phyloP scores from a whole-genome alignment of 2,888 invertebrate genomes.

The Idaea aversata region DNA sequence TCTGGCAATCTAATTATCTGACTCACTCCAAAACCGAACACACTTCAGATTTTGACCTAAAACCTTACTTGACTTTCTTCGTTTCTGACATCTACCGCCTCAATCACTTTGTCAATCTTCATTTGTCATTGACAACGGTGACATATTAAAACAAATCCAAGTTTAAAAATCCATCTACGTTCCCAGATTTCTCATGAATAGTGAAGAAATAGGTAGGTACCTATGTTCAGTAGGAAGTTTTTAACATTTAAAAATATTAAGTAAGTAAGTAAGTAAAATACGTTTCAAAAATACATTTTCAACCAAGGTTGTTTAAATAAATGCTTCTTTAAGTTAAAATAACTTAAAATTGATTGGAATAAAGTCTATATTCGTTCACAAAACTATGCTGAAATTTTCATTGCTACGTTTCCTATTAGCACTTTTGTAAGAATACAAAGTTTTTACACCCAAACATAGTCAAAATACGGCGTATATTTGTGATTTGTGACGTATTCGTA shows the following conservation, averaged over 20 bases:
- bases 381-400: background rate
- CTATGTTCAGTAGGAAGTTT: no score
- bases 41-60: no score
- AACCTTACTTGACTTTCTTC: no score
- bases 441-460: background rate
- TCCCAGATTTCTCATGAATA: no score
- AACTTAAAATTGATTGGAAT: background rate
- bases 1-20: no score
- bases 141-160: no score
- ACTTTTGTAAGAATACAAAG: background rate
- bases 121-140: no score
- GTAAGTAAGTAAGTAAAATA: background rate
- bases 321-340: background rate
- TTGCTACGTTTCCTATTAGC: conserved; percentile 3
- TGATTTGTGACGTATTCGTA: background rate
- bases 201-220: no score
- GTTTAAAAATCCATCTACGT: no score
- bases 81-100: no score
- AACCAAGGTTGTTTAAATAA: background rate
- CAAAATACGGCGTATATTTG: background rate
- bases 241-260: background rate
- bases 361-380: background rate
- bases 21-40: no score
- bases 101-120: no score
- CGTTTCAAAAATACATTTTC: background rate